Base-by-base conservation (phyloP, 2,888 invertebrate species). In the Folsomia candida region DNA sequence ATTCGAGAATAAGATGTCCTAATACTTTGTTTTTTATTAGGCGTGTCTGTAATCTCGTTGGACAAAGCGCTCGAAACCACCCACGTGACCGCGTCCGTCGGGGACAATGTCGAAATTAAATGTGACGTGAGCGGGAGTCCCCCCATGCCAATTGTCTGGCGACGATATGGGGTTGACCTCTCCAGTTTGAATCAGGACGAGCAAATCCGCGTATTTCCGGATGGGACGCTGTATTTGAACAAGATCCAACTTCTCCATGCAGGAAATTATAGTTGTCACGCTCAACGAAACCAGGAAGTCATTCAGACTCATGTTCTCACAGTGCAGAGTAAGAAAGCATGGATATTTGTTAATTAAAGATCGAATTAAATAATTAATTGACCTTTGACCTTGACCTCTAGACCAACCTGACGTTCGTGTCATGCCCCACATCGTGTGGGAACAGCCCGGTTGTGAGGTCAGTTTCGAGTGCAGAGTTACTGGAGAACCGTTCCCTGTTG, bases 261-360 rank as follows among this genome's bases (percentile, higher is more conserved):
- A 61, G 91, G 91, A 25, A 91, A 91, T 85, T 91, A 90, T 83
- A 89, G 90, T 1, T 91, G 91, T 81, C 89, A 90, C 81, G 90
- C 90, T 24, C 87, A 88, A 77, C 85, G 89, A 73, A 90, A 90
- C 83, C 87, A 88, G 73, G 88, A 89, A 79, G 88, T 90, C 62
- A 88, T 89, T 61, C 91, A 91, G 82, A 89, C 90, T 6, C 91
- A 91, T 82, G 86, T 89, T 51, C 86, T 91, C 51, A 88, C 87
- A 37, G 89, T 91, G 47, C 89, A 90, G 82, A 89, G 90, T 91
- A 83, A 87, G 89, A 47, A 47, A n/a, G n/a, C n/a, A n/a, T n/a
- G n/a, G n/a, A n/a, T n/a, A 18, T 47, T 47, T 47, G 18, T 47
- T 47, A 11, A 11, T 47, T 11, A 47, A 47, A 47, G 9, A 47